Percentiles rank a stretch among this genome's conserved stretches.
Evolutionary conservation across 2,888 invertebrate species (phyloP).

Genomic region (Harpagoxenus sublaevis): DNA sequence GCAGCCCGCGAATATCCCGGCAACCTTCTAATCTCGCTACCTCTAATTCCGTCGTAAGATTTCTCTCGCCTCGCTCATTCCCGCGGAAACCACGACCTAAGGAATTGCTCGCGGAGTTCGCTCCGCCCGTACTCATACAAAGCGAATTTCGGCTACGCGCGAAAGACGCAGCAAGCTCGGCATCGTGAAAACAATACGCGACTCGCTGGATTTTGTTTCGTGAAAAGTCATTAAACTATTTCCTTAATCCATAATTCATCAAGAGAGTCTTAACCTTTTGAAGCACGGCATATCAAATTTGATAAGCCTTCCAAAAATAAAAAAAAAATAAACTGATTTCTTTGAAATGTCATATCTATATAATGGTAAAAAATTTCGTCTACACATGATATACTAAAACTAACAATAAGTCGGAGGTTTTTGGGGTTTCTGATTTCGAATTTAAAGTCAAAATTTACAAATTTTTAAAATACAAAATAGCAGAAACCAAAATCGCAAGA

Average conservation of each 20-base stretch:
- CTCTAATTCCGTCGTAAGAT: constrained; percentile 62
- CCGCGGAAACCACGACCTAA: constrained; percentile 15
- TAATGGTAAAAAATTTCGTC: too few relatives aligned
- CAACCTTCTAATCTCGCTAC: constrained; percentile 57
- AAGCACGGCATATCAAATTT: too few relatives aligned
- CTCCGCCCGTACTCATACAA: neutral
- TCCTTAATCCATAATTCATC: neutral
- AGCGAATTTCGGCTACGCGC: constrained; percentile 10
- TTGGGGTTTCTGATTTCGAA: too few relatives aligned
- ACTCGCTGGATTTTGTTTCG: neutral
- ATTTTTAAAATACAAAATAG: too few relatives aligned
- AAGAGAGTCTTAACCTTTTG: neutral
- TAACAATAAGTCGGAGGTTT: too few relatives aligned
- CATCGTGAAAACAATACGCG: neutral
- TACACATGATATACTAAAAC: too few relatives aligned
- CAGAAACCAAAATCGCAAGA: too few relatives aligned
- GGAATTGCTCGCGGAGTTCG: neutral
- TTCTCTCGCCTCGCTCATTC: constrained; percentile 17
- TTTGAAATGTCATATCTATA: too few relatives aligned
- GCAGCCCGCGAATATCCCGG: constrained; percentile 36
- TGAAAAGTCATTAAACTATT: neutral
- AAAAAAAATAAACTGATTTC: too few relatives aligned
- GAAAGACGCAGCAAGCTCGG: neutral
- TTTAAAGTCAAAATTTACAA: too few relatives aligned
- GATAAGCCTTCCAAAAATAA: too few relatives aligned